phyloP scores from a whole-genome alignment of 2,888 invertebrate species.

The Dinocampus coccinellae region DNA sequence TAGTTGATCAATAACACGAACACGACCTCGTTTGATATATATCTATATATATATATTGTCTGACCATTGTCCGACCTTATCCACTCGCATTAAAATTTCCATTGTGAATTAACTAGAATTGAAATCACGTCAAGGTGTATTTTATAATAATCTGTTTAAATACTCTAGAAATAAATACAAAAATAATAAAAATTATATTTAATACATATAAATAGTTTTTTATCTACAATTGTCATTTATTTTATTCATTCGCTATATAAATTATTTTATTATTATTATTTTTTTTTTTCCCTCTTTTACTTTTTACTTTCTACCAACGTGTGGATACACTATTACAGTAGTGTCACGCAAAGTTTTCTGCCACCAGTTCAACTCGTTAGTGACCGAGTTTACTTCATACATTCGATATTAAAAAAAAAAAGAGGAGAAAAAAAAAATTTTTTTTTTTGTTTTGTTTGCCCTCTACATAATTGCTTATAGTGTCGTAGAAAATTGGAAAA shows the following conservation, averaged over 20 bases:
- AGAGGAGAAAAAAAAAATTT: background rate
- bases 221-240: background rate
- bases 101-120: background rate
- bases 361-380: background rate
- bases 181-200: no score
- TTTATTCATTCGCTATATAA: background rate
- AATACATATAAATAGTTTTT: no score
- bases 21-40: slow-evolving; percentile 1
- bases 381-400: background rate
- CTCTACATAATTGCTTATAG: no score
- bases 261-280: no score
- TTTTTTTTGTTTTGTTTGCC: no score
- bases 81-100: slow-evolving; percentile 33
- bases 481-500: background rate
- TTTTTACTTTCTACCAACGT: background rate
- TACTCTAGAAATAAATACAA: no score
- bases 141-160: background rate
- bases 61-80: slow-evolving; percentile 49
- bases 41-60: no score
- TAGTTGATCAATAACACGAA: background rate
- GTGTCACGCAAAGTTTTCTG: slow-evolving; percentile 3
- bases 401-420: no score
- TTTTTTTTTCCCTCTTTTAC: no score
- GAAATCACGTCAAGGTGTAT: background rate
- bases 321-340: background rate